Evolutionary conservation across 2,113 vertebrate species (phyloP).

Genomic region (Oxygymnocypris stewartii): DNA sequence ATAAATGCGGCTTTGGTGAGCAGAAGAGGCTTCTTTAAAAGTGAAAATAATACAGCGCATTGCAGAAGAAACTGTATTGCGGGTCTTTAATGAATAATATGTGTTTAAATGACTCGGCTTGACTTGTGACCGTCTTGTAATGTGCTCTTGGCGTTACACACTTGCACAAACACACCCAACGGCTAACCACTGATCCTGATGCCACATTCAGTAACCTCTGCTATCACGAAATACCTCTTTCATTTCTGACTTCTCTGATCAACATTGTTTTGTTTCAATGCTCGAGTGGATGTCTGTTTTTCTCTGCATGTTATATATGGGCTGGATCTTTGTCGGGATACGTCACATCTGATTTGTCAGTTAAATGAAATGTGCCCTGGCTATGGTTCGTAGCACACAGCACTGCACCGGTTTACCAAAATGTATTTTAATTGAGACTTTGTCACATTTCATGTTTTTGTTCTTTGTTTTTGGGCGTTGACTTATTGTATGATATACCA

Average conservation of each 20-base stretch:
- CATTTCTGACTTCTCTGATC: too few species aligned
- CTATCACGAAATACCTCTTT: constrained; percentile 29
- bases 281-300: not conserved
- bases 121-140: not conserved
- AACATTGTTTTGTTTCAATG: constrained; percentile 5
- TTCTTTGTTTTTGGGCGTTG: not conserved
- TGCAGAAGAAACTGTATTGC: not conserved
- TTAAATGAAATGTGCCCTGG: not conserved
- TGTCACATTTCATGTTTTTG: not conserved
- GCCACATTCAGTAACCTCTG: constrained; percentile 9
- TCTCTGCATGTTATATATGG: not conserved
- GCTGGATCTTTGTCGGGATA: not conserved
- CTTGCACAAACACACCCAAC: constrained; percentile 19
- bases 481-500: not conserved
- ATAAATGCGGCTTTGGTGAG: not conserved
- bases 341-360: not conserved
- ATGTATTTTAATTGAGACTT: not conserved
- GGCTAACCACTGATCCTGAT: not conserved
- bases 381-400: not conserved
- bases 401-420: not conserved
- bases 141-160: not conserved
- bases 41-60: not conserved
- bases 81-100: too few species aligned
- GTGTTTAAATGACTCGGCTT: not conserved
- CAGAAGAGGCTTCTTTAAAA: not conserved